Base-by-base conservation (phyloP, 1,140 invertebrate species). In the Drosophila parvula region DNA sequence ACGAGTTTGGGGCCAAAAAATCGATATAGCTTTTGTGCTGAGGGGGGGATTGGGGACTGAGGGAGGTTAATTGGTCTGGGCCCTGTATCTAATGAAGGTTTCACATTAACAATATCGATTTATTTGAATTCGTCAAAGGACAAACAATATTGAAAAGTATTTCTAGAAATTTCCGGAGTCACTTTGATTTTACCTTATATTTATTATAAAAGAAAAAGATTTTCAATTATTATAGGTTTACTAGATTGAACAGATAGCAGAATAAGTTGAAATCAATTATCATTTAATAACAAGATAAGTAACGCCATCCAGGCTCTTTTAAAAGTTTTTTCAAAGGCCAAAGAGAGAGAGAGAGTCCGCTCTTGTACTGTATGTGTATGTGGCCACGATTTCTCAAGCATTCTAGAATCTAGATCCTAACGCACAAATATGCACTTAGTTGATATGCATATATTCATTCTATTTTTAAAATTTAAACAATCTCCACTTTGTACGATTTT, bases 11-110 rank as follows among this genome's bases (percentile, higher is more conserved):
- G 34, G 27, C 12, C 11, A 22, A 30, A 53, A 76, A 81, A 88
- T 88, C 83, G 75, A 85, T 85, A 79, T 55, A 16, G 60, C 41
- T 47, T 44, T 45, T 30, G 18, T 41, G 38, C 9, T 71, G 18
- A 30, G n/a, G 27, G 43, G 43, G n/a, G 32, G 32, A 38, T 9
- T 9, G 6, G n/a, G 5, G 27, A 22, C 1, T 0, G 44, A 6
- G 22, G 22, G 12, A 27, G 30, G 28, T 32, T 62, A 36, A 73
- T 60, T 78, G 40, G 27, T 28, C n/a, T 38, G 14, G 16, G 27
- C 50, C 38, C 5, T 18, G 40, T 32, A 40, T 47, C 50, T 57
- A 57, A 44, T 61, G 30, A 41, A n/a, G 27, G 18, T 32, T 53
- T 8, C 45, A 45, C 55, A 40, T 34, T 18, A 48, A 47, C 16